Conservation (phyloP, 2,888 invertebrate species). For the Lepidocyrtoides sp. region DNA sequence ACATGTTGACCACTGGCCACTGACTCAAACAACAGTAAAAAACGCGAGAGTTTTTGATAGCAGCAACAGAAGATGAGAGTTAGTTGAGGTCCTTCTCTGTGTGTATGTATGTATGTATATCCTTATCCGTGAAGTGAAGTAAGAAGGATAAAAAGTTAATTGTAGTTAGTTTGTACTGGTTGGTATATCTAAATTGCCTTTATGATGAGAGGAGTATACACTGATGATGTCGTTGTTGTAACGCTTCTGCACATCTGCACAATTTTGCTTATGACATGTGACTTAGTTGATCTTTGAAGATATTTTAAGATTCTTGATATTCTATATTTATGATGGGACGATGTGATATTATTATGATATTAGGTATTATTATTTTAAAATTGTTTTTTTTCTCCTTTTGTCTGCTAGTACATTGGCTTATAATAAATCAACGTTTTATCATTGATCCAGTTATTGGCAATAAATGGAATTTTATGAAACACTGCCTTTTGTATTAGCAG, state of each 20-base stretch:
- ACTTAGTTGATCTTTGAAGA: background rate
- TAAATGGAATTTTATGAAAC: too few species aligned
- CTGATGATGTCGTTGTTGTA: background rate
- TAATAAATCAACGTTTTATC: too few species aligned
- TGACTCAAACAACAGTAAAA: slow-evolving; percentile 23
- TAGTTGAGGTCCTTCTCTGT: background rate
- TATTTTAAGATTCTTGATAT: too few species aligned
- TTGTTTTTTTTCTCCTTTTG: too few species aligned
- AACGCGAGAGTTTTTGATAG: background rate
- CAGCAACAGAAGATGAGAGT: background rate
- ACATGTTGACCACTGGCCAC: slow-evolving; percentile 56
- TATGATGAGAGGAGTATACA: too few species aligned
- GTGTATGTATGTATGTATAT: background rate
- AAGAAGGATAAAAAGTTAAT: background rate
- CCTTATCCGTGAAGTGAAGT: background rate
- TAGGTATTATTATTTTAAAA: too few species aligned
- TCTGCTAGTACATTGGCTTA: too few species aligned
- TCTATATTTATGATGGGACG: too few species aligned
- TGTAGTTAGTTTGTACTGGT: background rate
- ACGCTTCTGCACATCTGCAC: background rate
- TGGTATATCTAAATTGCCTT: background rate
- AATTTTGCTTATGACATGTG: background rate
- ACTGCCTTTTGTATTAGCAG: too few species aligned
- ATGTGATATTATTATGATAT: too few species aligned
- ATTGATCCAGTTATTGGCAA: too few species aligned